phyloP scores from a whole-genome alignment of 2,888 invertebrate genomes.

The Leptodirus hochenwartii region DNA sequence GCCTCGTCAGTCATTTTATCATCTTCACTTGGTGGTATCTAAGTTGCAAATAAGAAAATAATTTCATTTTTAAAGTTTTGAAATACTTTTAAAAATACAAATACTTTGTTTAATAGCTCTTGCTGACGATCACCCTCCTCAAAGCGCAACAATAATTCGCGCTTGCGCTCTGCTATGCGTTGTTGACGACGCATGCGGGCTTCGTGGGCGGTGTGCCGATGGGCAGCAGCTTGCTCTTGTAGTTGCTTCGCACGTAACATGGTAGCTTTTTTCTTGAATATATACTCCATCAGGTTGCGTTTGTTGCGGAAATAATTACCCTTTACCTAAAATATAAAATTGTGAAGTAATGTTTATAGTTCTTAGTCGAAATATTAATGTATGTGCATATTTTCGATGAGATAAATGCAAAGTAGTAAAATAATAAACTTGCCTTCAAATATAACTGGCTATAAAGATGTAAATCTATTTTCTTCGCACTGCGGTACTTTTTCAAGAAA shows the following conservation, averaged over 20 bases:
- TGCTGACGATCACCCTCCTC: constrained; percentile 5
- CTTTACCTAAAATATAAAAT: too few species aligned
- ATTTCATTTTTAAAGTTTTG: too few species aligned
- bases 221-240: constrained; percentile 89
- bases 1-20: too few species aligned
- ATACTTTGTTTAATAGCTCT: not conserved
- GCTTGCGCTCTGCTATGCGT: constrained; percentile 70
- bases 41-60: too few species aligned
- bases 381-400: too few species aligned
- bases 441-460: constrained; percentile 93
- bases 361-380: too few species aligned
- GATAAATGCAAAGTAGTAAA: too few species aligned
- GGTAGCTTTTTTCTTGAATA: constrained; percentile 98
- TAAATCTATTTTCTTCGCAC: constrained; percentile 92
- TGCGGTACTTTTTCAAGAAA: constrained; percentile 80
- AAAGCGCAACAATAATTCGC: constrained; percentile 6
- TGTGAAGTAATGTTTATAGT: too few species aligned
- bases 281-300: constrained; percentile 94
- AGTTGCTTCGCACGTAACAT: constrained; percentile 88
- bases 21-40: too few species aligned
- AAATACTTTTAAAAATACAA: constrained; percentile 1
- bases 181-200: constrained; percentile 87
- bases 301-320: constrained; percentile 95
- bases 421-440: too few species aligned
- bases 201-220: constrained; percentile 82